Evolutionary conservation across 2,888 invertebrate species (phyloP).

Genomic region (Ochropleura plecta): DNA sequence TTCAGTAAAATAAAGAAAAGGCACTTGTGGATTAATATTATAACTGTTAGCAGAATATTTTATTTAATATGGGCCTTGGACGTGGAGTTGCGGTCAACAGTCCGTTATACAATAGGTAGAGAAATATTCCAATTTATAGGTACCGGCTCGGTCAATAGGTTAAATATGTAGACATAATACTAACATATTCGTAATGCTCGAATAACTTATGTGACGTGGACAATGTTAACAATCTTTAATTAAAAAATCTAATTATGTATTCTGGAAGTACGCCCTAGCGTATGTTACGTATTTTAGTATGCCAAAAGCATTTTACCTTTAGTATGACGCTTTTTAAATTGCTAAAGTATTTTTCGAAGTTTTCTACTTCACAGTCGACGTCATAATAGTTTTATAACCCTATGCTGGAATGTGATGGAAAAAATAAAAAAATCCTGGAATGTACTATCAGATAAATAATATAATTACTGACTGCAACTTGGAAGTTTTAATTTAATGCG

Average conservation of each 20-base stretch:
- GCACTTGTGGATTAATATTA: too few species aligned
- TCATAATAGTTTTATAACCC: background rate
- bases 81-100: too few species aligned
- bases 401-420: too few species aligned
- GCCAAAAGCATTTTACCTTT: conserved; percentile 15
- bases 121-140: background rate
- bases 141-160: background rate
- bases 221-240: conserved; percentile 41
- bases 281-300: conserved; percentile 27
- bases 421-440: too few species aligned
- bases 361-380: background rate
- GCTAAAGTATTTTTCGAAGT: background rate
- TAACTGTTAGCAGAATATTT: too few species aligned
- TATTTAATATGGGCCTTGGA: too few species aligned
- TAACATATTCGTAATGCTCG: background rate
- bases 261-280: conserved; percentile 1
- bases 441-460: background rate
- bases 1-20: too few species aligned
- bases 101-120: too few species aligned
- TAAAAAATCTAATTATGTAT: conserved; percentile 29
- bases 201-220: conserved; percentile 14
- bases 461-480: too few species aligned
- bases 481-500: too few species aligned
- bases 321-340: background rate
- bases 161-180: background rate